A percentile compares a stretch with the other conserved stretches of the same genome.
Evolutionary conservation across 2,113 vertebrate species (phyloP).

Genomic region (Cacatua alba): DNA sequence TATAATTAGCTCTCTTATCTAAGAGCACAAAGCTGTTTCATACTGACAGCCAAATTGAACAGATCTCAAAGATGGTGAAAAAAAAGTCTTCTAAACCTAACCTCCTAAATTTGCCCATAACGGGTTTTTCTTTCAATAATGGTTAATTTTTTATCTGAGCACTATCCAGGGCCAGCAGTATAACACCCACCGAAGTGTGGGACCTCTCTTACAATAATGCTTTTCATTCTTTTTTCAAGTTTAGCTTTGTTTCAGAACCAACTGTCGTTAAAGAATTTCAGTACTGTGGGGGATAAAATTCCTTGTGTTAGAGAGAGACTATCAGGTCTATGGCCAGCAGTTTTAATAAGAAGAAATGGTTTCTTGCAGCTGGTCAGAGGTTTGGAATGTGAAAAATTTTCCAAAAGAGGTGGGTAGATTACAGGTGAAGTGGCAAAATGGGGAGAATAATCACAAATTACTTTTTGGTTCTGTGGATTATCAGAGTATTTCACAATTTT

Average conservation of each 20-base stretch:
- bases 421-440: slow-evolving; percentile 42
- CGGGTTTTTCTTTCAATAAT: not conserved
- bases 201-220: not conserved
- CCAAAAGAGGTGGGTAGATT: slow-evolving; percentile 11
- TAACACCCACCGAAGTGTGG: not conserved
- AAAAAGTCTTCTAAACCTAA: not conserved
- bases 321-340: not conserved
- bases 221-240: not conserved
- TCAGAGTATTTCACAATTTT: not conserved
- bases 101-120: not conserved
- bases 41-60: not conserved
- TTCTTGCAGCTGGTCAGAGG: slow-evolving; percentile 40
- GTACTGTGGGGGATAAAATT: not conserved
- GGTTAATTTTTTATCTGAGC: not conserved
- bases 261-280: slow-evolving; percentile 31
- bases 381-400: slow-evolving; percentile 51
- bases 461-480: not conserved
- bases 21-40: not conserved
- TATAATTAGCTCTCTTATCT: not conserved
- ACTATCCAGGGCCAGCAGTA: not conserved
- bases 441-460: slow-evolving; percentile 31
- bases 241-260: not conserved
- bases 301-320: not conserved
- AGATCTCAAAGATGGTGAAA: not conserved
- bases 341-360: slow-evolving; percentile 44